A percentile compares a stretch with the other conserved stretches of the same genome.
Conservation (phyloP, 2,797 vertebrate genomes). For the Gallinago solitaria region DNA sequence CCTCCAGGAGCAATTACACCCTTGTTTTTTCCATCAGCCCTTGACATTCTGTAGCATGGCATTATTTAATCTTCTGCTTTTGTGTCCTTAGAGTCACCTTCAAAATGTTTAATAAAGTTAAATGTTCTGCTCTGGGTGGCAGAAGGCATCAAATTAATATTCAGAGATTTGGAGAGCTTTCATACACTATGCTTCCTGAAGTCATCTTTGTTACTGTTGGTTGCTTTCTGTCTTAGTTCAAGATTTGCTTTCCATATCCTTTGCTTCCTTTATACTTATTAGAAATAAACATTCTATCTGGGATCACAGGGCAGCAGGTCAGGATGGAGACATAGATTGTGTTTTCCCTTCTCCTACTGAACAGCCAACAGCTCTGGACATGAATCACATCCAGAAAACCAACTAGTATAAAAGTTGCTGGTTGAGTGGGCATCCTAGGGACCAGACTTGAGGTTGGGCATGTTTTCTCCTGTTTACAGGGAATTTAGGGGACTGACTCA, state of each 20-base stretch:
- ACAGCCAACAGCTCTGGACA: background rate
- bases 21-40: conserved; percentile 27
- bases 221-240: conserved; percentile 28
- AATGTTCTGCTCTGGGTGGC: background rate
- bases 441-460: background rate
- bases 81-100: conserved; percentile 45
- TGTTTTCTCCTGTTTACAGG: background rate
- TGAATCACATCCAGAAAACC: background rate
- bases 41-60: background rate
- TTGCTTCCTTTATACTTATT: background rate
- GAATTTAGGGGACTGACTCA: background rate
- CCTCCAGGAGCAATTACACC: conserved; percentile 29
- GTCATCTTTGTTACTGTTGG: background rate
- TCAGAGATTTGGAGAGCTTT: conserved; percentile 1
- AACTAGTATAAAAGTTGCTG: background rate
- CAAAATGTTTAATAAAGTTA: conserved; percentile 22
- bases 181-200: background rate
- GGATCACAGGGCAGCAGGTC: background rate
- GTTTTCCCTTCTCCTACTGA: conserved; percentile 13
- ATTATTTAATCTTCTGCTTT: background rate
- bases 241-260: background rate
- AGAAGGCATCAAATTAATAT: conserved; percentile 27
- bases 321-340: background rate
- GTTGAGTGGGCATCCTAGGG: background rate
- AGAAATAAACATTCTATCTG: background rate